Evolutionary conservation across 2,113 vertebrate species (phyloP), one percentile per base, ranked within the genome.

Genomic region (Phrynosoma blainvillii): DNA sequence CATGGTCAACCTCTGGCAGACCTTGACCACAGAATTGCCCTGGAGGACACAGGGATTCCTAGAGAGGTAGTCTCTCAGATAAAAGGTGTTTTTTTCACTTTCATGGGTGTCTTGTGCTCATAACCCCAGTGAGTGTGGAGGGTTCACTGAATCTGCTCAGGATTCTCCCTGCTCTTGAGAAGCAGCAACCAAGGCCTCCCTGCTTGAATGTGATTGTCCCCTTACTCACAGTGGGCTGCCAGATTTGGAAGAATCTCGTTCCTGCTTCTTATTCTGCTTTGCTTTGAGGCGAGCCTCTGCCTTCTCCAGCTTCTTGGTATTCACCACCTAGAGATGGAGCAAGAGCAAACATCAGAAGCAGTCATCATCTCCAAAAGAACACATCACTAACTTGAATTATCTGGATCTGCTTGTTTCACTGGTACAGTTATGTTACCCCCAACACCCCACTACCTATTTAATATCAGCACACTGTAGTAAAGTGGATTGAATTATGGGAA

Each of bases 301-400:
- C 94, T 99, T 99, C 93, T 99, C 98, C 90, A 99, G 94, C 92
- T 99, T 99, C 96, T 98, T 99, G 0, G 97, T 97, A 68, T 99
- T 95, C 86, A 99, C 99, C 18, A 97, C 97, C 99, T 99, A 91
- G 77, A 42, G 47, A 47, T 11, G 47, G 77, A 86, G 70, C 78
- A 4, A 21, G n/a, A 74, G 82, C 62, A 54, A 79, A 65, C 0
- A 18, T 77, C 70, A 88, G 47, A 47, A 0, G 0, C 11, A 30
- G 79, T 87, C n/a, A 27, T 5, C 52, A 79, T 20, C 59, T 62
- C 62, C 87, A 20, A 36, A 21, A 14, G 16, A 36, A 40, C 5
- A 20, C 13, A 25, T 1, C 14, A 3, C 54, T 59, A 36, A 12
- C 21, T 56, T 27, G 32, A 30, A 21, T 62, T 25, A 30, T 8